Conservation (phyloP, 2,888 invertebrate species). For the Epistrophe eligans region DNA sequence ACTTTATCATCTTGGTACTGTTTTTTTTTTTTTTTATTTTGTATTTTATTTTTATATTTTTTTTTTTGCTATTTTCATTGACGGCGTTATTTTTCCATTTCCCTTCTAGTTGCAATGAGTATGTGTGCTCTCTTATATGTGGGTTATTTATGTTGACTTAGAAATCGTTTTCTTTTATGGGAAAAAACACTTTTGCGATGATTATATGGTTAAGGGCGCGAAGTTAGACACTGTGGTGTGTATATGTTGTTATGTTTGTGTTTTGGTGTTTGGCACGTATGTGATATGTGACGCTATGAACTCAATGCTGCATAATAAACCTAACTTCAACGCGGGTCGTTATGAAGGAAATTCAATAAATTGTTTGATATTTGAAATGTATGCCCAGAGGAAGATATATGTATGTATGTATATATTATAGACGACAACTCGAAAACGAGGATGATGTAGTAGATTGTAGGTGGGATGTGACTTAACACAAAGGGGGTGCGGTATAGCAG, state of each 20-base stretch:
- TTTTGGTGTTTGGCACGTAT: constrained; percentile 18
- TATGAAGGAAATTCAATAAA: constrained; percentile 71
- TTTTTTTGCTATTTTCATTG: constrained; percentile 54
- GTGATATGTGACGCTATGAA: constrained; percentile 54
- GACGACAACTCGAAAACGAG: background rate
- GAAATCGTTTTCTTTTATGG: constrained; percentile 76
- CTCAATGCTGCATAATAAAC: constrained; percentile 29
- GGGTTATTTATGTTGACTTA: constrained; percentile 75
- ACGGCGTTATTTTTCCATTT: constrained; percentile 45
- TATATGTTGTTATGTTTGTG: constrained; percentile 40
- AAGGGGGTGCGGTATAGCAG: background rate
- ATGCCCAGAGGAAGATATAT: background rate
- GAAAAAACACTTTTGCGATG: constrained; percentile 69
- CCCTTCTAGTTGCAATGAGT: constrained; percentile 27
- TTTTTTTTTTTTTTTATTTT: constrained; percentile 31
- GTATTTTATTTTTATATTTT: constrained; percentile 46
- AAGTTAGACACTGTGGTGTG: background rate
- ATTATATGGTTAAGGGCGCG: constrained; percentile 73
- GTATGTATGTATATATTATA: too few relatives aligned
- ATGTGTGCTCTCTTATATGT: constrained; percentile 67
- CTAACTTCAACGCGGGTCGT: constrained; percentile 50
- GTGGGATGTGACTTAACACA: background rate
- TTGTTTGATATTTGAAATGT: constrained; percentile 72
- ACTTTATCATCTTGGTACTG: constrained; percentile 52
- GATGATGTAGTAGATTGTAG: background rate